Conservation (phyloP, 2,888 invertebrate species). For the Acleris laterana region DNA sequence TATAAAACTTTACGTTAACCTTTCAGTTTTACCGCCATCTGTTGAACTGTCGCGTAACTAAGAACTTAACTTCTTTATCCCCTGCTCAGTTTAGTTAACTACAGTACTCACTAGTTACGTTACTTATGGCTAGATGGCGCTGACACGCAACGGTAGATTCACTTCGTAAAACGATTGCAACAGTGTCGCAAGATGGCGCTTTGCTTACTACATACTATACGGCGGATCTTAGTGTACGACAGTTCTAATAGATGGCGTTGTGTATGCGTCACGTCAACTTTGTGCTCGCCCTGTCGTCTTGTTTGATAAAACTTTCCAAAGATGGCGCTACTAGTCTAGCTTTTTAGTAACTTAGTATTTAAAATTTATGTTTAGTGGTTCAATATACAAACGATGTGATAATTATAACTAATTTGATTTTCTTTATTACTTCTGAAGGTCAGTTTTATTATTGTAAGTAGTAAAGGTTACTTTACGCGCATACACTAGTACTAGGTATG, state of each 20-base stretch:
- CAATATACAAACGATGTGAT: too few relatives aligned
- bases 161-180: not conserved
- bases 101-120: not conserved
- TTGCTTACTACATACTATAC: not conserved
- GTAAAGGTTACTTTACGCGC: not conserved
- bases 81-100: not conserved
- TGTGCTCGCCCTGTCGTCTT: too few relatives aligned
- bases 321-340: conserved; percentile 13
- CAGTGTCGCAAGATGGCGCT: conserved; percentile 31
- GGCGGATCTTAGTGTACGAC: not conserved
- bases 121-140: conserved; percentile 11
- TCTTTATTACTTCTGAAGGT: too few relatives aligned
- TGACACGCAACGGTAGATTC: too few relatives aligned
- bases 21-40: conserved; percentile 38
- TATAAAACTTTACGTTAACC: not conserved
- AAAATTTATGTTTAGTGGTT: not conserved
- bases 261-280: not conserved
- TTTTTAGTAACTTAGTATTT: not conserved
- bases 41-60: conserved; percentile 9
- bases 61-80: not conserved
- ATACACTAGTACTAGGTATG: conserved; percentile 3
- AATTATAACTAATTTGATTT: too few relatives aligned
- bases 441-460: too few relatives aligned
- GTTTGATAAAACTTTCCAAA: not conserved
- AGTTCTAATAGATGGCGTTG: conserved; percentile 34